A percentile compares a stretch with the other conserved stretches of the same genome.
Conservation (phyloP, 2,113 vertebrate genomes). For the Irena cyanogastra region DNA sequence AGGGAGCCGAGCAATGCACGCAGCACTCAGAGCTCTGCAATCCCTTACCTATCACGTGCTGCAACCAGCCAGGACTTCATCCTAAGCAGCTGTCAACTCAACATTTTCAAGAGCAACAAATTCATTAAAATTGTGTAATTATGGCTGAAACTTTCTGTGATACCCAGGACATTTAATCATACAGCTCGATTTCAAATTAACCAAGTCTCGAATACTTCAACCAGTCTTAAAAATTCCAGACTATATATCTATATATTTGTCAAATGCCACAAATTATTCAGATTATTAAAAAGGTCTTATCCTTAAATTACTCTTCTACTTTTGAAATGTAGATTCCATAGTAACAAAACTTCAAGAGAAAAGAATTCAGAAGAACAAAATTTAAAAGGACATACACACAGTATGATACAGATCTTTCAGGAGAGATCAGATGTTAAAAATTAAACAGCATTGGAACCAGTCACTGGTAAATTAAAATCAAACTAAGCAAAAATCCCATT, state of each 20-base stretch:
- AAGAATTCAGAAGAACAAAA: not conserved
- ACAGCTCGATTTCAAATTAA: constrained; percentile 2
- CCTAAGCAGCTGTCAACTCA: constrained; percentile 50
- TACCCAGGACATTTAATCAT: constrained; percentile 32
- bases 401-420: not conserved
- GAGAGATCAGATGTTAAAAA: not conserved
- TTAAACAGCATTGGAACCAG: not conserved
- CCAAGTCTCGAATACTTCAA: constrained; percentile 16
- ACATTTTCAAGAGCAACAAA: constrained; percentile 56
- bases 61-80: constrained; percentile 1
- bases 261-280: constrained; percentile 35
- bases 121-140: constrained; percentile 58
- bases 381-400: not conserved
- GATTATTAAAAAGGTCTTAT: constrained; percentile 40
- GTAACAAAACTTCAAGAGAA: constrained; percentile 14
- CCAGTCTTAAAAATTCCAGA: not conserved
- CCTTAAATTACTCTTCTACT: constrained; percentile 35
- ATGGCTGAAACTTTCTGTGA: constrained; percentile 26
- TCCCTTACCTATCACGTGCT: not conserved
- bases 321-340: constrained; percentile 23
- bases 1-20: not conserved
- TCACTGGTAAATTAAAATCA: not conserved
- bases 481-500: not conserved
- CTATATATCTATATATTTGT: not conserved
- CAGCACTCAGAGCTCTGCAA: not conserved